Percentiles rank a stretch among this genome's conserved stretches.
Conservation (phyloP, 2,888 invertebrate genomes). For the Caenorhabditis wallacei region DNA sequence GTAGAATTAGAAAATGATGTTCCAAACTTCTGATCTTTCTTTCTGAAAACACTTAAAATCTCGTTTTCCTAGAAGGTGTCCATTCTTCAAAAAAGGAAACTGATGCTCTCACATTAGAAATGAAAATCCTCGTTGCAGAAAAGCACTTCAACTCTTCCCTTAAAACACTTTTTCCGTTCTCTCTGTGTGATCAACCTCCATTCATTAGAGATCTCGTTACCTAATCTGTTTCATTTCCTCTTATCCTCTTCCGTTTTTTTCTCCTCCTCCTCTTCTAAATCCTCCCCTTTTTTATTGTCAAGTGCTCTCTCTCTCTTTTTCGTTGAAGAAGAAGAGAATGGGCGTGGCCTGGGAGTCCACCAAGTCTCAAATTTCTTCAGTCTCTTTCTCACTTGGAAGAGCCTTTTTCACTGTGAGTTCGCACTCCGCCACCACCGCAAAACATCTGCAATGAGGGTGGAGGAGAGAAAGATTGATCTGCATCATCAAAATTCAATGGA, state of each 20-base stretch:
- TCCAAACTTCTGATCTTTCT: background rate
- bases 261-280: background rate
- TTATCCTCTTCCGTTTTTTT: background rate
- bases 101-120: slow-evolving; percentile 33
- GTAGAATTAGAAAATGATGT: no score
- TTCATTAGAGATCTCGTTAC: slow-evolving; percentile 27
- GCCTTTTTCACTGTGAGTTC: slow-evolving; percentile 22
- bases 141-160: slow-evolving; percentile 13
- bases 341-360: slow-evolving; percentile 47
- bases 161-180: background rate
- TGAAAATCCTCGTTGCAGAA: slow-evolving; percentile 30
- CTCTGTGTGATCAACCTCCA: background rate
- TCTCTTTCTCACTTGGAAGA: background rate
- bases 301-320: slow-evolving; percentile 54
- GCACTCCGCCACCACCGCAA: slow-evolving; percentile 25
- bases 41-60: background rate
- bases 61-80: slow-evolving; percentile 19
- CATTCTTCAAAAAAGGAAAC: background rate
- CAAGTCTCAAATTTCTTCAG: slow-evolving; percentile 46
- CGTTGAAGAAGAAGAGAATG: slow-evolving; percentile 4
- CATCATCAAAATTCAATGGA: slow-evolving; percentile 44
- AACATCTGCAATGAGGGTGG: slow-evolving; percentile 42
- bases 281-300: slow-evolving; percentile 29
- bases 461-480: slow-evolving; percentile 30
- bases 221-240: slow-evolving; percentile 35